Conservation (phyloP, 2,113 vertebrate species). For the Falcunculus frontatus region DNA sequence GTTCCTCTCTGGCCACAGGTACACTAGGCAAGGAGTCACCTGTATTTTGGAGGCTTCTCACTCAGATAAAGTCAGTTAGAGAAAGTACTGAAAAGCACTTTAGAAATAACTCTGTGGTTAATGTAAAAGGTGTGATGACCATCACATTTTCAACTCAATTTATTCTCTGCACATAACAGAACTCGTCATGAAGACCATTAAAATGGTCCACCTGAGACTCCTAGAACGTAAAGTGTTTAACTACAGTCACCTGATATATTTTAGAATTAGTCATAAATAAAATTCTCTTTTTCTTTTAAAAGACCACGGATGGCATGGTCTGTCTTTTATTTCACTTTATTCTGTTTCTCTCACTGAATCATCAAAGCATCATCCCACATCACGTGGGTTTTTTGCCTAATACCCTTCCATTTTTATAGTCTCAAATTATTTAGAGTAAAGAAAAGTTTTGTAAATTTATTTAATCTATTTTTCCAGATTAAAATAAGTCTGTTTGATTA, state of each 20-base stretch:
- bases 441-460: neutral
- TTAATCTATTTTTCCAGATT: neutral
- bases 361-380: neutral
- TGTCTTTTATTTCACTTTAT: neutral
- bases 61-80: neutral
- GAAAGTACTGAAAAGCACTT: neutral
- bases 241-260: neutral
- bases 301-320: neutral
- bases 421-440: neutral
- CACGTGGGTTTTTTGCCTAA: neutral
- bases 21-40: neutral
- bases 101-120: neutral
- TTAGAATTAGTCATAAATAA: neutral
- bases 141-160: neutral
- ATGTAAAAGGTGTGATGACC: neutral
- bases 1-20: constrained; percentile 82
- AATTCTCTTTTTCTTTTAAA: neutral
- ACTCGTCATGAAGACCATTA: neutral
- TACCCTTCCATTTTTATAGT: neutral
- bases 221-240: neutral
- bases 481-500: neutral
- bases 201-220: neutral
- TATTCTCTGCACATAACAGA: neutral
- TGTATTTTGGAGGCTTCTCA: neutral
- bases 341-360: neutral